Evolutionary conservation across 2,888 invertebrate species (phyloP).

Genomic region (Girardia tigrina): DNA sequence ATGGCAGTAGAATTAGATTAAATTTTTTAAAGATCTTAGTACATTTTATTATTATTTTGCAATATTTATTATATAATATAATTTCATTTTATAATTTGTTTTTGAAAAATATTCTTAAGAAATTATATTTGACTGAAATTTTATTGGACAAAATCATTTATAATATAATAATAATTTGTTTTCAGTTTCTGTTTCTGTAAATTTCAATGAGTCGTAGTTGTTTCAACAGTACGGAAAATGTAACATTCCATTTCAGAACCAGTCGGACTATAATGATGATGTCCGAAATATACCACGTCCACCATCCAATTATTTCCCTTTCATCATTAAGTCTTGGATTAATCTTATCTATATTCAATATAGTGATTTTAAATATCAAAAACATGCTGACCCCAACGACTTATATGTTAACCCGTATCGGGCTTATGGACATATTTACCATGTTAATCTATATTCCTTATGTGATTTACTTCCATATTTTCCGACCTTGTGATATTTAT

Average conservation of each 20-base stretch:
- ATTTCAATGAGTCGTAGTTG: neutral
- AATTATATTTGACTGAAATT: no score
- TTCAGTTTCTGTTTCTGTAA: no score
- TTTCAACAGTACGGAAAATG: neutral
- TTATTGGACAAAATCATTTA: no score
- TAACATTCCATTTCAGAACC: neutral
- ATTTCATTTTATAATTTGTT: no score
- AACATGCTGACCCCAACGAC: slow-evolving; percentile 13
- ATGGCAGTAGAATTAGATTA: no score
- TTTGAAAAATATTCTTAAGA: no score
- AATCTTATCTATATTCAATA: neutral
- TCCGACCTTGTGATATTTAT: slow-evolving; percentile 21
- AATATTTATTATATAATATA: no score
- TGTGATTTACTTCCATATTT: neutral
- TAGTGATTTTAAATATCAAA: neutral
- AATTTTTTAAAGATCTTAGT: no score
- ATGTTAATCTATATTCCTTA: slow-evolving; percentile 8
- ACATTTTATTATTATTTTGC: no score
- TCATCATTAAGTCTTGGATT: neutral
- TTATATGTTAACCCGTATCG: neutral
- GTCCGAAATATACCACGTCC: neutral
- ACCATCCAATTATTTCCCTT: slow-evolving; percentile 6
- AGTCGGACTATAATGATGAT: neutral
- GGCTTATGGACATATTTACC: neutral
- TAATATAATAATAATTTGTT: no score